Percentiles rank a stretch among this genome's conserved stretches.
phyloP scores from a whole-genome alignment of 2,113 vertebrate genomes.

The Megaptera novaeangliae region DNA sequence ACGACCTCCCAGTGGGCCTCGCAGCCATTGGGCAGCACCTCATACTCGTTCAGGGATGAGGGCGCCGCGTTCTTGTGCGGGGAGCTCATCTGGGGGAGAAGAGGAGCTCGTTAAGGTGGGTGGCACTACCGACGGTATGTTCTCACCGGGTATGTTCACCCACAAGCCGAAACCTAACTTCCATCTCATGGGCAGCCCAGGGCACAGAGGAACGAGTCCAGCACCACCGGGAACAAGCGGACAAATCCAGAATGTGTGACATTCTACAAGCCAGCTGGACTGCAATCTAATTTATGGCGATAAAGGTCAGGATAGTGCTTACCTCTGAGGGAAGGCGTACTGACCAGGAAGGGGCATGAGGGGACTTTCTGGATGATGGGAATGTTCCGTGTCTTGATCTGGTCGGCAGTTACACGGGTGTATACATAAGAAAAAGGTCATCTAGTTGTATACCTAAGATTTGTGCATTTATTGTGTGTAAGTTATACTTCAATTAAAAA shows the following conservation, averaged over 20 bases:
- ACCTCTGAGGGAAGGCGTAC: not conserved
- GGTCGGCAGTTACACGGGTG: not conserved
- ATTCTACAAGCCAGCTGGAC: not conserved
- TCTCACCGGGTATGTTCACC: not conserved
- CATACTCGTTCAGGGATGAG: constrained; percentile 88
- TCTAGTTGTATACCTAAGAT: not conserved
- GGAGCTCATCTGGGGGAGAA: constrained; percentile 89
- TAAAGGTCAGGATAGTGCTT: not conserved
- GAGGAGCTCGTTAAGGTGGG: not conserved
- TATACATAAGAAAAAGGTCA: not conserved
- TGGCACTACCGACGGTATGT: fast-evolving
- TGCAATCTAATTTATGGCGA: not conserved
- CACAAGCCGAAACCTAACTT: fast-evolving
- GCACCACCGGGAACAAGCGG: not conserved
- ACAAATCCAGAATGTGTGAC: not conserved
- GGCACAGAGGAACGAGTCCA: fast-evolving
- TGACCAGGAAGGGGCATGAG: not conserved
- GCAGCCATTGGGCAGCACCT: constrained; percentile 91
- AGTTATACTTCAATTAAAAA: not conserved
- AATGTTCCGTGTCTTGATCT: not conserved
- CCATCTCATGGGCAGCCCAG: not conserved
- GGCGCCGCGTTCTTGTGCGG: constrained; percentile 86
- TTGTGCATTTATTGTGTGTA: not conserved
- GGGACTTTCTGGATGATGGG: not conserved
- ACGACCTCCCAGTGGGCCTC: constrained; percentile 99